These are phyloP conservation scores for Chamaetylas fuelleborni DNA, from an alignment of 2,113 vertebrate genomes.

Conservation along the genomic window DNA sequence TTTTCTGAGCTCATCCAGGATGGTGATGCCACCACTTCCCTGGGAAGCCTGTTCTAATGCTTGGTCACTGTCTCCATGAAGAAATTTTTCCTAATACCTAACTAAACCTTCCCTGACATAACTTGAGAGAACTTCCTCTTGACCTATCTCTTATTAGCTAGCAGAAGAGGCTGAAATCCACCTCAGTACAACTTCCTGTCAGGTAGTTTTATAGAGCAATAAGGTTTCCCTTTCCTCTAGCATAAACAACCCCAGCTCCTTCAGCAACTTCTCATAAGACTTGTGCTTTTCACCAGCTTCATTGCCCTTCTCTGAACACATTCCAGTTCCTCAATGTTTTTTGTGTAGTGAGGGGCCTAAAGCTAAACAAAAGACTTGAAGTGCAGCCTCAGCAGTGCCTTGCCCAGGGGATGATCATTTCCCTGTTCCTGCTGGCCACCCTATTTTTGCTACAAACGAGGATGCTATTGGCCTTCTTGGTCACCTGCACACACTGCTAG, in stretches of 20 bases:
- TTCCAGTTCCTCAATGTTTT: background rate
- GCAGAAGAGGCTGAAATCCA: background rate
- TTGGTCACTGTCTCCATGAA: background rate
- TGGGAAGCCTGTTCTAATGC: background rate
- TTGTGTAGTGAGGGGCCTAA: fast-evolving
- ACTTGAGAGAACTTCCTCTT: background rate
- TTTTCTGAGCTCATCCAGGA: background rate
- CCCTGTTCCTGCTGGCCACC: background rate
- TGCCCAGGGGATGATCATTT: fast-evolving
- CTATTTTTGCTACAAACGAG: background rate
- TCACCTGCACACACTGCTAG: background rate
- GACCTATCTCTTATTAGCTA: background rate
- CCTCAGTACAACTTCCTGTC: background rate
- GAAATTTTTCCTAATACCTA: background rate
- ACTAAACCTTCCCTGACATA: background rate
- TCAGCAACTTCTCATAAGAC: background rate
- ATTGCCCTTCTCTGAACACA: background rate
- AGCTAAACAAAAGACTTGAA: background rate
- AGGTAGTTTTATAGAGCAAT: background rate
- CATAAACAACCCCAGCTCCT: background rate
- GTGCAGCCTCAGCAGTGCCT: background rate
- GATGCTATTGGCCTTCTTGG: background rate
- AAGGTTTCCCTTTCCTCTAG: background rate
- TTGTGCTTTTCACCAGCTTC: background rate
- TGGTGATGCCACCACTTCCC: background rate